Evolutionary conservation across 1,140 invertebrate species (phyloP), one percentile per base, ranked within the genome.

Genomic region (Drosophila subobscura): DNA sequence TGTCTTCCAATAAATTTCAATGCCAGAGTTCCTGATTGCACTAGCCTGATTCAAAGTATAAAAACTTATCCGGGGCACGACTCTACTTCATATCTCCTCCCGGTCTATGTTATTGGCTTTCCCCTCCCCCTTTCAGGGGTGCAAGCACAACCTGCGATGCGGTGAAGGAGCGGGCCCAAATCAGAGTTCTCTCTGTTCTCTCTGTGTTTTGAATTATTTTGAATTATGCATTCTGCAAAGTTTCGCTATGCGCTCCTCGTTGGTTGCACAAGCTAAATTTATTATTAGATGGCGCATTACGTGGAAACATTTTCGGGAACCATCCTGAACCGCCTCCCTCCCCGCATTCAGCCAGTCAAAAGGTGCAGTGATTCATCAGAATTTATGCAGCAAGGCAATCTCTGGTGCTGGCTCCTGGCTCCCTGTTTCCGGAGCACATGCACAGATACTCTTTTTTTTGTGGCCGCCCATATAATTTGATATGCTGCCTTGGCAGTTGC

Each of bases 361-460:
- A 57, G 79, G 60, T 81, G 81, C 81, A 88, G 81, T 86, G 81
- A 86, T 86, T 86, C 81, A 86, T 86, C 81, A 88, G 83, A 86
- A 86, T 88, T 86, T 86, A 86, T 86, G 83, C 81, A 73, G 64
- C 57, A 66, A 20, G 58, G 45, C 44, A 7, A 71, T 40, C 14
- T 50, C 46, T 46, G 47, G 10, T 23, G 10, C 20, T 37, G 51
- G 29, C 29, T 46, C 14, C 64, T 57, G n/a, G 33, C 44, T 29
- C 27, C 10, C 45, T 10, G 27, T 2, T 29, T 2, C 60, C 8
- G 5, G n/a, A 22, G 5, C 42, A 47, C 49, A 47, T 45, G 55
- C 64, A 56, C 42, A 41, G 8, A 37, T 37, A 37, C 4, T 68
- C 63, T 67, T 72, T 72, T 68, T 85, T 84, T 86, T 84, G 80